Evolutionary conservation across 1,140 invertebrate species (phyloP).

Genomic region (Zaprionus tsacasi): DNA sequence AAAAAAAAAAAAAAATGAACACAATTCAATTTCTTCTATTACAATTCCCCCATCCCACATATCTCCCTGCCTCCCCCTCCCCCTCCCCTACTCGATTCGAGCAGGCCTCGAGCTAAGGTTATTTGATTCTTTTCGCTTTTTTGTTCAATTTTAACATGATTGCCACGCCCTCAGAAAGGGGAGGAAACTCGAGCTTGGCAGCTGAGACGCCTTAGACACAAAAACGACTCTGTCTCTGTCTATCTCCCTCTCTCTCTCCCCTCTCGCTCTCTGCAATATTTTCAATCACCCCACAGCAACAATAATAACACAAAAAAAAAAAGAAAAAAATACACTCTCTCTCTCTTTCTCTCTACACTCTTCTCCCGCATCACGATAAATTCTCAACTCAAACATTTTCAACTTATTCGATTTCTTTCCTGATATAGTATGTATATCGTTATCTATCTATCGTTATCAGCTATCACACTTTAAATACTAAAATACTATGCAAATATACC

Average conservation of each 20-base stretch:
- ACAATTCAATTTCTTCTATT: conserved; percentile 81
- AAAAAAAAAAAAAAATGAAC: conserved; percentile 38
- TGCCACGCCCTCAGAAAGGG: conserved; percentile 44
- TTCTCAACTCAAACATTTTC: conserved; percentile 39
- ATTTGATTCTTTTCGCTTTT: conserved; percentile 29
- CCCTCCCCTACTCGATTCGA: conserved; percentile 1
- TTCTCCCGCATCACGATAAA: conserved; percentile 2
- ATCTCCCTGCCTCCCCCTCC: conserved; percentile 1
- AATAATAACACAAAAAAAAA: not conserved
- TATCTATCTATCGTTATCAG: conserved; percentile 29
- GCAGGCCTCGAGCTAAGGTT: conserved; percentile 18
- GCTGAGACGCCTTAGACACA: conserved; percentile 6
- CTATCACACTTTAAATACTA: conserved; percentile 17
- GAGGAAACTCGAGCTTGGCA: not conserved
- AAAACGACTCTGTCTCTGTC: not conserved
- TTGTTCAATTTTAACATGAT: conserved; percentile 46
- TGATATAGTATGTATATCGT: conserved; percentile 18
- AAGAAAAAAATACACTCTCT: conserved; percentile 1
- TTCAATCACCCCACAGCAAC: conserved; percentile 6
- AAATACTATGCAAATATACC: conserved; percentile 15
- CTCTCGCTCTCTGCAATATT: conserved; percentile 2
- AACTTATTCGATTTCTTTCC: conserved; percentile 49
- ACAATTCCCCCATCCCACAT: conserved; percentile 65
- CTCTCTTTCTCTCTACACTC: not conserved
- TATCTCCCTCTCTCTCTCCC: too few species aligned